Evolutionary conservation across 1,140 invertebrate species (phyloP), one percentile per base, ranked within the genome.

Genomic region (Mesaphorura yosii): DNA sequence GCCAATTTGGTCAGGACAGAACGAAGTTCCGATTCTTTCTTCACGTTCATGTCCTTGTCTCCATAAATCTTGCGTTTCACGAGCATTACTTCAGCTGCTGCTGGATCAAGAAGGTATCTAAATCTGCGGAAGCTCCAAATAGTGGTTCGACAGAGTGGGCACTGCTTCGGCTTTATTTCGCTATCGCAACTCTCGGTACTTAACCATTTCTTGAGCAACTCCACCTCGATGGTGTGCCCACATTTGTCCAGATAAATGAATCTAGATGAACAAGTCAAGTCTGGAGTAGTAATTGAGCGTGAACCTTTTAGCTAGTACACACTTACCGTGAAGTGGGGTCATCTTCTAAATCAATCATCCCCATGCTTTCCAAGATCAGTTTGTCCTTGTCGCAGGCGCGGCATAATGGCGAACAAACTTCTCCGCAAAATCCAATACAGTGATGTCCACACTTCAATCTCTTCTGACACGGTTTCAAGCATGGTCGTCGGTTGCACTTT

Each of bases 231-330:
- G 3, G 73, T 59, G 63, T 83, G 81, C 6, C 68, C 64, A 65
- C 82, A 84, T 64, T 83, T 79, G 59, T 75, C 66, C 17, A 84
- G 64, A 29, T 71, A 61, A 42, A 84, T 69, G 64, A 81, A 79
- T 53, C 75, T 76, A 52, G 38, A 66, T 58, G 1, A 38, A 3
- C 10, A 46, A 25, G 10, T 42, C 6, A 17, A 42, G n/a, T n/a
- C n/a, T n/a, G n/a, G n/a, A n/a, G n/a, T n/a, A n/a, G n/a, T n/a
- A n/a, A n/a, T n/a, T n/a, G n/a, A n/a, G n/a, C n/a, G n/a, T n/a
- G n/a, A n/a, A n/a, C n/a, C n/a, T n/a, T n/a, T n/a, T n/a, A n/a
- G n/a, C n/a, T n/a, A n/a, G n/a, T n/a, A n/a, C n/a, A n/a, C n/a
- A n/a, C n/a, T n/a, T n/a, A n/a, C n/a, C n/a, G n/a, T n/a, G n/a